Conservation (phyloP, 2,113 vertebrate species). For the Stictonetta naevosa region DNA sequence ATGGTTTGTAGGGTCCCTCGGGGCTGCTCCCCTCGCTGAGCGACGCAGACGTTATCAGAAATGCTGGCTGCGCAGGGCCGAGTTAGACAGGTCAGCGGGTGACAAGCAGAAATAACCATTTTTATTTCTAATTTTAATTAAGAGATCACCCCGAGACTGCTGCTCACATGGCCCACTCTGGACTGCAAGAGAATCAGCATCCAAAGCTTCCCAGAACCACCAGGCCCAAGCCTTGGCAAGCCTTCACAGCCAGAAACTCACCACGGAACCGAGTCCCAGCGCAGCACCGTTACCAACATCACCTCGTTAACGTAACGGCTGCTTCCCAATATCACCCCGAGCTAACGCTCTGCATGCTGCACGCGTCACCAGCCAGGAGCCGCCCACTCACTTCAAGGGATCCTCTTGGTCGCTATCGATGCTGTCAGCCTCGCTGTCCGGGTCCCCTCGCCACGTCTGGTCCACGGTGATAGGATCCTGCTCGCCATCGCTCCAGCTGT, state of each 20-base stretch:
- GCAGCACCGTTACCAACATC: accelerated
- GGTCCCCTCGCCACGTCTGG: slow-evolving; percentile 97
- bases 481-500: slow-evolving; percentile 95
- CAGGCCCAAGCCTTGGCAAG: neutral
- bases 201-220: neutral
- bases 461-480: slow-evolving; percentile 89
- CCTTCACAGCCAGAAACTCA: neutral
- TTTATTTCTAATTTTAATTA: neutral
- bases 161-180: neutral
- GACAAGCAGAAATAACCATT: neutral
- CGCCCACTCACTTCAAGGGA: slow-evolving; percentile 89
- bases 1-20: neutral
- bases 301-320: accelerated
- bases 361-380: no score
- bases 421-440: slow-evolving; percentile 97
- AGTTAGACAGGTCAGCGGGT: accelerated
- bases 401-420: slow-evolving; percentile 97
- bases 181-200: neutral
- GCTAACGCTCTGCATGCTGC: accelerated
- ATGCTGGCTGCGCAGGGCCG: neutral
- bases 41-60: accelerated
- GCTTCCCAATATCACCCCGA: accelerated
- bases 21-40: neutral
- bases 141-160: neutral
- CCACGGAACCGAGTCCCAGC: no score